Evolutionary conservation across 2,888 invertebrate species (phyloP), one percentile per base, ranked within the genome.

Genomic region (Euplagia quadripunctaria): DNA sequence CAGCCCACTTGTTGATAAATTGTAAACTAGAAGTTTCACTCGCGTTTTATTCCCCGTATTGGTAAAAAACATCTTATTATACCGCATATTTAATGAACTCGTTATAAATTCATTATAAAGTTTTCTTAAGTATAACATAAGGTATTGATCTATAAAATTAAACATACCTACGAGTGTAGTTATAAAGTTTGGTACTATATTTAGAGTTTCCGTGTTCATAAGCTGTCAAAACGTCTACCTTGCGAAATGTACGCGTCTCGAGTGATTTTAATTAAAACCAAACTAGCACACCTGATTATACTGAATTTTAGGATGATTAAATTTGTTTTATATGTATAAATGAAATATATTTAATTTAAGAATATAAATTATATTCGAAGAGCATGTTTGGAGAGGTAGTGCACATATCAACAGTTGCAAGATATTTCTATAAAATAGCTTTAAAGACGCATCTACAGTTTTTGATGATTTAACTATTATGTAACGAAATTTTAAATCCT

Each of bases 191-290:
- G 42, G 41, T 64, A 69, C 65, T 66, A 51, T 70, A 70, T 73
- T 73, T 68, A 61, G 52, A 68, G 70, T 66, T 64, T 58, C 61
- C 64, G 51, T 64, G 70, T 70, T 69, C 58, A 55, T 71, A 71
- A 65, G 49, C 61, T 61, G 70, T 64, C 68, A 73, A 69, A 70
- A 73, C 41, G 68, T 73, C 69, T 55, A 65, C 73, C 20, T 49
- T 51, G 51, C 58, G 51, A 69, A 73, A 64, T 64, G 55, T 61
- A 73, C 65, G 70, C 65, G 66, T 70, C 58, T 61, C 66, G 70
- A 70, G 70, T 73, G 70, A 70, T 70, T 69, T 73, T 73, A 73
- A 73, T 73, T 73, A 73, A 70, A 73, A 46, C 64, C 17, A 61
- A 65, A 61, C 42, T 12, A 61, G 69, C 49, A 43, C 51, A 49